phyloP scores from a whole-genome alignment of 2,113 vertebrate species.

The Polyodon spathula region DNA sequence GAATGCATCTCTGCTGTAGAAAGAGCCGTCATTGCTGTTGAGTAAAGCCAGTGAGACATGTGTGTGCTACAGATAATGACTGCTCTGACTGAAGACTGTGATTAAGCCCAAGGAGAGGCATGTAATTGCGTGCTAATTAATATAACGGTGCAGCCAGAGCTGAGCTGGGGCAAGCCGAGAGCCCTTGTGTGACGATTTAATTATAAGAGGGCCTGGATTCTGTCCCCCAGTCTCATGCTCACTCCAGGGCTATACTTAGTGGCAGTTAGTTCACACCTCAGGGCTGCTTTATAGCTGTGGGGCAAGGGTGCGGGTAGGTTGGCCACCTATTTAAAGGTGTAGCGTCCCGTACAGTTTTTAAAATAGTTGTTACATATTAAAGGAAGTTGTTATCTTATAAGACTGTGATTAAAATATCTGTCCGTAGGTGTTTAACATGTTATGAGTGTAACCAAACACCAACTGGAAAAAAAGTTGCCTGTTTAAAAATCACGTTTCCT shows the following conservation, averaged over 20 bases:
- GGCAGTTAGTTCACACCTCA: neutral
- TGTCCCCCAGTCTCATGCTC: neutral
- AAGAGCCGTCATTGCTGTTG: conserved; percentile 12
- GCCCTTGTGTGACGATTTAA: conserved; percentile 18
- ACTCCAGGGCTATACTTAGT: conserved; percentile 2
- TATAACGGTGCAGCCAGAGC: conserved; percentile 19
- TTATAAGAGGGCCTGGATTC: conserved; percentile 10
- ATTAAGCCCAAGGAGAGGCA: conserved; percentile 20
- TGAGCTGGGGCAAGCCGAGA: neutral
- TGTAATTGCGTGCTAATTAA: conserved; percentile 27
- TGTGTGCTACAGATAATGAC: conserved; percentile 23
- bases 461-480: too few relatives aligned
- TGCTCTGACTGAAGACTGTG: conserved; percentile 16
- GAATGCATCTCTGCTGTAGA: neutral
- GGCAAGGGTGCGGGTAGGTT: neutral
- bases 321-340: neutral
- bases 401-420: too few relatives aligned
- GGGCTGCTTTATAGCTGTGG: conserved; percentile 5
- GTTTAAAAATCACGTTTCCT: too few relatives aligned
- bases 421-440: too few relatives aligned
- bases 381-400: too few relatives aligned
- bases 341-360: too few relatives aligned
- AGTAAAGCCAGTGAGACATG: conserved; percentile 25
- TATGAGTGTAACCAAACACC: too few relatives aligned
- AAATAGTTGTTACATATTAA: too few relatives aligned